A percentile compares a stretch with the other conserved stretches of the same genome.
phyloP scores from a whole-genome alignment of 1,140 invertebrate genomes.

The Pomacea maculata region DNA sequence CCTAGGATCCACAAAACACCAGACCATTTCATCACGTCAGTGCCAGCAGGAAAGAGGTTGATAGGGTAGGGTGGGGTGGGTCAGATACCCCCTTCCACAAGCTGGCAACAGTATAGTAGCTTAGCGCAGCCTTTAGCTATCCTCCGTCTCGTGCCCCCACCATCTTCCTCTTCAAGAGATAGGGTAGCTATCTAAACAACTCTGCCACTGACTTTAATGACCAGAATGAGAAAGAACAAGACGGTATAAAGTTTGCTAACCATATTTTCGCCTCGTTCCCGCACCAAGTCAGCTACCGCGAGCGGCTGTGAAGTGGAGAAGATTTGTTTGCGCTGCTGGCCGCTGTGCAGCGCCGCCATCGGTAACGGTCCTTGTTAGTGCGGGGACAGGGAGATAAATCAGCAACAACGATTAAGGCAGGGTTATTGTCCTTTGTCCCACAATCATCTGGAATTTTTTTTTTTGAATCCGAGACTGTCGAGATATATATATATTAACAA shows the following conservation, averaged over 20 bases:
- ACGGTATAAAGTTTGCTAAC: background rate
- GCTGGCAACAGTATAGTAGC: too few relatives aligned
- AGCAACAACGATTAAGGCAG: background rate
- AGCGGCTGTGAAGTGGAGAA: background rate
- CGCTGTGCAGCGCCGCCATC: too few relatives aligned
- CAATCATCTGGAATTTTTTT: background rate
- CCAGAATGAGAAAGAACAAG: slow-evolving; percentile 9
- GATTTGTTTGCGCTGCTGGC: background rate
- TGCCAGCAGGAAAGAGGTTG: too few relatives aligned
- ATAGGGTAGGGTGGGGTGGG: too few relatives aligned
- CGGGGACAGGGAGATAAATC: background rate
- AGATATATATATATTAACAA: too few relatives aligned
- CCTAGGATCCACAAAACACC: too few relatives aligned
- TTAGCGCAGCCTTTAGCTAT: too few relatives aligned
- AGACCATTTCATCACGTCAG: too few relatives aligned
- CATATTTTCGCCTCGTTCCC: background rate
- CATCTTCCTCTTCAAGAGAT: background rate
- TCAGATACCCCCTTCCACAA: too few relatives aligned
- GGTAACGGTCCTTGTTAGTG: background rate
- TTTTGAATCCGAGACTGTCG: too few relatives aligned
- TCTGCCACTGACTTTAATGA: slow-evolving; percentile 16
- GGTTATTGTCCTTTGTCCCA: background rate
- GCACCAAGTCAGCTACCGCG: background rate
- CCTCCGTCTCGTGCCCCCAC: too few relatives aligned
- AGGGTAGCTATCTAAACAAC: slow-evolving; percentile 3